A percentile compares a stretch with the other conserved stretches of the same genome.
phyloP scores from a whole-genome alignment of 2,888 invertebrate species.

The Plutella xylostella region DNA sequence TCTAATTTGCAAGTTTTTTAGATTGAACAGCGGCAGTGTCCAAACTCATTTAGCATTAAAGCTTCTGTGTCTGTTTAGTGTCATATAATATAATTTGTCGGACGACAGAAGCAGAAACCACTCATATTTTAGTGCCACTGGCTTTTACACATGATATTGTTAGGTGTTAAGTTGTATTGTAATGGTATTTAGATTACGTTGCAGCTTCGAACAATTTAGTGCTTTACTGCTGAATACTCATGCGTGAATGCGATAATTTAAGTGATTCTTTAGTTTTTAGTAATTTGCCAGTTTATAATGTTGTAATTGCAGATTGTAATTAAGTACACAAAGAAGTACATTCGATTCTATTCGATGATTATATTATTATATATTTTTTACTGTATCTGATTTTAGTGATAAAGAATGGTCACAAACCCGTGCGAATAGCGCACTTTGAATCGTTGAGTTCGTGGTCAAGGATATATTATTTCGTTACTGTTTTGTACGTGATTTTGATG shows the following conservation, averaged over 20 bases:
- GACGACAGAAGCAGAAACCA: slow-evolving; percentile 27
- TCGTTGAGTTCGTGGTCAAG: slow-evolving; percentile 20
- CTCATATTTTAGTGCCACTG: slow-evolving; percentile 61
- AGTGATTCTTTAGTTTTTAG: slow-evolving; percentile 43
- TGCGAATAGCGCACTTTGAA: slow-evolving; percentile 1
- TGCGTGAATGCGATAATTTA: slow-evolving; percentile 62
- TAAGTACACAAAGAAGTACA: slow-evolving; percentile 66
- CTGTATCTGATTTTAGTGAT: background rate
- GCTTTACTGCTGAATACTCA: slow-evolving; percentile 70
- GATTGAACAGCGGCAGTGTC: too few species aligned
- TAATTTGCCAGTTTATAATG: slow-evolving; percentile 31
- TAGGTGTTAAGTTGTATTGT: slow-evolving; percentile 28
- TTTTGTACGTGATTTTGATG: slow-evolving; percentile 39
- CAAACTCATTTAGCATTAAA: too few species aligned
- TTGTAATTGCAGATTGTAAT: slow-evolving; percentile 49
- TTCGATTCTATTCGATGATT: slow-evolving; percentile 59
- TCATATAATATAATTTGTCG: slow-evolving; percentile 46
- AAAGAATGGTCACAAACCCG: background rate
- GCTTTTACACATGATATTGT: slow-evolving; percentile 50
- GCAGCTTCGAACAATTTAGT: slow-evolving; percentile 67
- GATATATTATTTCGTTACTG: slow-evolving; percentile 22
- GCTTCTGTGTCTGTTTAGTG: slow-evolving; percentile 39
- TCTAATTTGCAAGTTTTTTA: background rate
- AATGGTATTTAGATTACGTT: slow-evolving; percentile 40
- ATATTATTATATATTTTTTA: too few species aligned